These are phyloP conservation scores for Halcyon badia DNA, from an alignment of 2,797 vertebrate genomes.

Conservation along the genomic window DNA sequence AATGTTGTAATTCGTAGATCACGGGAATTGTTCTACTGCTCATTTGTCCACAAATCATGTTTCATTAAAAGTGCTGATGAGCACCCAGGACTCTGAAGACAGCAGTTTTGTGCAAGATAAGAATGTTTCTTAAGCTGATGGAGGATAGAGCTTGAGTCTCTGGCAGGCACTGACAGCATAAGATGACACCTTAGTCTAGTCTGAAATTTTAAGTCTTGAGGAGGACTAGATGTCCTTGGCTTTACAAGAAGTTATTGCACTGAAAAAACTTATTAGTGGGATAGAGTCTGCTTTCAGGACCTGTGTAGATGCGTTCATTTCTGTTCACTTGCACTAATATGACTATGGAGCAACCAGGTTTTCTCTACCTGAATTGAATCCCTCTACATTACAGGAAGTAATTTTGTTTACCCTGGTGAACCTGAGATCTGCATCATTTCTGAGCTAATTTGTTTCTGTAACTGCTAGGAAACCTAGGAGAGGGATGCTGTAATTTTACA, in stretches of 20 bases:
- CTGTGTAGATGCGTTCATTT: background rate
- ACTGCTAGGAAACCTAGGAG: background rate
- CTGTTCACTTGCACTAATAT: background rate
- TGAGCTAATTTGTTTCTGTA: background rate
- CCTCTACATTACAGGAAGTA: background rate
- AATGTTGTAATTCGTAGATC: background rate
- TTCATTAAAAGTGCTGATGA: slow-evolving; percentile 35
- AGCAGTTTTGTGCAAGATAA: slow-evolving; percentile 62
- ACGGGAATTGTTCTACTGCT: background rate
- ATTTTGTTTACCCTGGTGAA: background rate
- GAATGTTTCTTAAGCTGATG: slow-evolving; percentile 33
- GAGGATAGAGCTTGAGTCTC: background rate
- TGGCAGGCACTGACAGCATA: background rate
- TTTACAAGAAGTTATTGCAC: background rate
- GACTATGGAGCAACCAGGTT: background rate
- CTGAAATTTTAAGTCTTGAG: slow-evolving; percentile 42
- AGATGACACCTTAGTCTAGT: background rate
- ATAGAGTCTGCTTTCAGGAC: background rate
- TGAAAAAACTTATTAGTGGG: background rate
- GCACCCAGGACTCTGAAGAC: background rate
- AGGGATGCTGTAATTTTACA: background rate
- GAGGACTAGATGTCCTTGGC: background rate
- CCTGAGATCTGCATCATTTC: background rate
- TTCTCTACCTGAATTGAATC: background rate
- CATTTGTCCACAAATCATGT: background rate